Evolutionary conservation across 2,797 vertebrate species (phyloP).

Genomic region (Sorex maritimensis): DNA sequence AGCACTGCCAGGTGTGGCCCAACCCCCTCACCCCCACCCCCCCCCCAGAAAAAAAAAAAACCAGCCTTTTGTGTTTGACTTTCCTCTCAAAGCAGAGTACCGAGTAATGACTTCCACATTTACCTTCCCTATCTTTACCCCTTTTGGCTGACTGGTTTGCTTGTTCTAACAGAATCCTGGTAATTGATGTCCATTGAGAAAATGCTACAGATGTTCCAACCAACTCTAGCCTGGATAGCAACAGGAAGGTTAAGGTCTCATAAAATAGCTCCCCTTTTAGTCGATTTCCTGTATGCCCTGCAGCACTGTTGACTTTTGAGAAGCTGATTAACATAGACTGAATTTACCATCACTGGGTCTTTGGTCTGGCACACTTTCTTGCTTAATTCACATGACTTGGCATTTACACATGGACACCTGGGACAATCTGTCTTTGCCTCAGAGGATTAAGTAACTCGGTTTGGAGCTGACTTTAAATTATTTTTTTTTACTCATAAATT

Average conservation of each 20-base stretch:
- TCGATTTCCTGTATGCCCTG: neutral
- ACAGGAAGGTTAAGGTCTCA: slow-evolving; percentile 3
- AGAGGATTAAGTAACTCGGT: slow-evolving; percentile 81
- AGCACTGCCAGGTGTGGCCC: too few relatives aligned
- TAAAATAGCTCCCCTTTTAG: neutral
- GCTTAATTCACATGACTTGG: slow-evolving; percentile 75
- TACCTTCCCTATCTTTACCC: neutral
- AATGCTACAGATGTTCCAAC: neutral
- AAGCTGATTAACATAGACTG: neutral
- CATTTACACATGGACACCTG: slow-evolving; percentile 78
- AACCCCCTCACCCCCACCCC: too few relatives aligned
- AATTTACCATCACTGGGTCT: slow-evolving; percentile 5
- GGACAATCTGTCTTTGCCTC: slow-evolving; percentile 82
- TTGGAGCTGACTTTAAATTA: slow-evolving; percentile 83
- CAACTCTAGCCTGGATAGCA: neutral
- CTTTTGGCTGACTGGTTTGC: slow-evolving; percentile 22
- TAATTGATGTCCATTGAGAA: slow-evolving; percentile 30
- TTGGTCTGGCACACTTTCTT: slow-evolving; percentile 56
- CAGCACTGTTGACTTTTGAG: slow-evolving; percentile 28
- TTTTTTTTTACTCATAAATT: slow-evolving; percentile 75
- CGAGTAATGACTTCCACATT: slow-evolving; percentile 12
- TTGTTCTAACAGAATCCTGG: slow-evolving; percentile 57
- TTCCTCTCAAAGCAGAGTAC: slow-evolving; percentile 31
- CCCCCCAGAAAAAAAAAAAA: neutral
- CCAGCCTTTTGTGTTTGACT: slow-evolving; percentile 8